Evolutionary conservation across 1,140 invertebrate species (phyloP), one percentile per base, ranked within the genome.

Genomic region (Planococcus citri): DNA sequence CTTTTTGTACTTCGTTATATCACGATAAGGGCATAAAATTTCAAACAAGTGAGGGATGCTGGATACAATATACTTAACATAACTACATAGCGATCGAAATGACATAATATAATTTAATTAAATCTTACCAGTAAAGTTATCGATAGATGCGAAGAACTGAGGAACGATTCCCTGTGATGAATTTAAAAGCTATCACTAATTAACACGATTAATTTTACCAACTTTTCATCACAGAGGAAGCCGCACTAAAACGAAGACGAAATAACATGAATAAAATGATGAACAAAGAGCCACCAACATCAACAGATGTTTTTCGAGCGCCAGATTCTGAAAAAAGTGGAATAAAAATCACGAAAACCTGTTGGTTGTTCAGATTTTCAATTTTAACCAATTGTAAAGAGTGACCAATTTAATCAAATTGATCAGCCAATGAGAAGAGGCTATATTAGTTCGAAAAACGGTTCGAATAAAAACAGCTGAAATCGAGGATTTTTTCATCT

Each of bases 241-340:
- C n/a, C n/a, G n/a, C n/a, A 17, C 2, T 51, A 20, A 51, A 51
- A 51, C 3, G 41, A 51, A 2, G 41, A 51, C 12, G 41, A 3
- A n/a, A n/a, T n/a, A n/a, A n/a, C n/a, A n/a, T 51, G 3, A 51
- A 51, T 51, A 17, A 51, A 33, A 3, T 6, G 12, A 2, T n/a
- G 41, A 51, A 51, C 41, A 51, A 51, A 51, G 41, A 51, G 17
- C 17, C 2, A 51, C 17, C 2, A 51, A 9, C 41, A 51, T 51
- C 41, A 51, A 51, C 41, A 51, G 41, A 51, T 51, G 41, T 51
- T 51, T 51, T 51, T 51, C 41, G n/a, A 20, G 41, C 41, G 41
- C 41, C 41, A 51, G 41, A 51, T 17, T 51, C 41, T 51, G 41
- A 17, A 51, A 51, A 51, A 51, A 51, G 41, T 51, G n/a, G 41